phyloP scores from a whole-genome alignment of 2,797 vertebrate genomes.

The Dendrocincla fuliginosa region DNA sequence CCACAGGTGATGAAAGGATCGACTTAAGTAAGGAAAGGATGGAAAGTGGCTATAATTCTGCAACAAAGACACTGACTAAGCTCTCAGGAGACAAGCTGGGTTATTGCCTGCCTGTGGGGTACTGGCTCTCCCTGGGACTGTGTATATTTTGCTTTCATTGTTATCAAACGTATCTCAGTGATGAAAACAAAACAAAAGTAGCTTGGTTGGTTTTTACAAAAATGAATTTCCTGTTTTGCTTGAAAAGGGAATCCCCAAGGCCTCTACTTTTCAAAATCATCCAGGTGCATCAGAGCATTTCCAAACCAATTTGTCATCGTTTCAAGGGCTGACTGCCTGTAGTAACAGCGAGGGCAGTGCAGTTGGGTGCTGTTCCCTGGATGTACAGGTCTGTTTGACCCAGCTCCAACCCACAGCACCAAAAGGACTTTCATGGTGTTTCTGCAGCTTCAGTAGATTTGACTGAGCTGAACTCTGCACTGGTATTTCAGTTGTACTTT shows the following conservation, averaged over 20 bases:
- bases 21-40: neutral
- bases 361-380: neutral
- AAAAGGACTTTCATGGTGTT: neutral
- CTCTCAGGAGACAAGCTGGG: neutral
- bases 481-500: neutral
- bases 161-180: neutral
- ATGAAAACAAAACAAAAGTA: neutral
- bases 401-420: neutral
- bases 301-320: conserved; percentile 9
- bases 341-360: neutral
- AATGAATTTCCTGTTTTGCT: neutral
- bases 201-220: neutral
- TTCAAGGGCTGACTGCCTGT: neutral
- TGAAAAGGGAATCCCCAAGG: neutral
- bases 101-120: neutral
- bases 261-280: neutral
- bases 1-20: neutral
- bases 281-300: conserved; percentile 31
- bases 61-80: neutral
- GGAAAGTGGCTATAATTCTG: neutral
- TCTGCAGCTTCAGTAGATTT: neutral
- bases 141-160: neutral
- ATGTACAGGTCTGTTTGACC: neutral
- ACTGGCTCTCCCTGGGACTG: neutral
- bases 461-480: conserved; percentile 22